These are phyloP conservation scores for Leptopilina syphax DNA, from an alignment of 2,888 invertebrate species.

Conservation along the genomic window DNA sequence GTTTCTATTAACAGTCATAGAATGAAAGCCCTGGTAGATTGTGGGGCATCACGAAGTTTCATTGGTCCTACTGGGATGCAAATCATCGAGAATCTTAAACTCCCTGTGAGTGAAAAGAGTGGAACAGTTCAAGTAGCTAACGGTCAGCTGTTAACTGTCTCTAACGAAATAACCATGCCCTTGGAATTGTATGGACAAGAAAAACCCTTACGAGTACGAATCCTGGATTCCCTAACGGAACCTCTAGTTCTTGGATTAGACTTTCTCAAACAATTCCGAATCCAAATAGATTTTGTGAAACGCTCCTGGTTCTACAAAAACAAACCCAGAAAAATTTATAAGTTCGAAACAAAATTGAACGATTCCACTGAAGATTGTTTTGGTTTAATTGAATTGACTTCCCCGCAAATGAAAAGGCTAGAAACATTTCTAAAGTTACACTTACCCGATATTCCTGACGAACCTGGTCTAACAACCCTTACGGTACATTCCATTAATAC, in stretches of 20 bases:
- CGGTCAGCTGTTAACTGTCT: not conserved
- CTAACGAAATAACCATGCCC: too few species aligned
- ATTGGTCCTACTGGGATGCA: not conserved
- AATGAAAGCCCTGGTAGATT: not conserved
- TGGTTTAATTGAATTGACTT: not conserved
- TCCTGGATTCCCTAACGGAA: not conserved
- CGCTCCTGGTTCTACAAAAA: not conserved
- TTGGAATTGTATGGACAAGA: not conserved
- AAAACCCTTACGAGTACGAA: not conserved
- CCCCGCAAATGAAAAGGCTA: not conserved
- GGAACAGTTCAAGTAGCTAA: not conserved
- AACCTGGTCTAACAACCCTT: not conserved
- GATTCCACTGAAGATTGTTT: not conserved
- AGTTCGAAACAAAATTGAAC: not conserved
- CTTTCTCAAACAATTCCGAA: not conserved
- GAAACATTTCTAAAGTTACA: not conserved
- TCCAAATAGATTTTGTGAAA: not conserved
- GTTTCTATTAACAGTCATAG: not conserved
- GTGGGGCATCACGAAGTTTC: not conserved
- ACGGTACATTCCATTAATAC: slow-evolving; percentile 9
- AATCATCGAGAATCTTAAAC: not conserved
- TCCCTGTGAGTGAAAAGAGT: not conserved
- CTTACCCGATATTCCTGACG: not conserved
- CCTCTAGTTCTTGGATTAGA: too few species aligned
- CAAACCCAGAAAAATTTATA: not conserved